Evolutionary conservation across 1,140 invertebrate species (phyloP), one percentile per base, ranked within the genome.

Genomic region (Drosophila neocordata): DNA sequence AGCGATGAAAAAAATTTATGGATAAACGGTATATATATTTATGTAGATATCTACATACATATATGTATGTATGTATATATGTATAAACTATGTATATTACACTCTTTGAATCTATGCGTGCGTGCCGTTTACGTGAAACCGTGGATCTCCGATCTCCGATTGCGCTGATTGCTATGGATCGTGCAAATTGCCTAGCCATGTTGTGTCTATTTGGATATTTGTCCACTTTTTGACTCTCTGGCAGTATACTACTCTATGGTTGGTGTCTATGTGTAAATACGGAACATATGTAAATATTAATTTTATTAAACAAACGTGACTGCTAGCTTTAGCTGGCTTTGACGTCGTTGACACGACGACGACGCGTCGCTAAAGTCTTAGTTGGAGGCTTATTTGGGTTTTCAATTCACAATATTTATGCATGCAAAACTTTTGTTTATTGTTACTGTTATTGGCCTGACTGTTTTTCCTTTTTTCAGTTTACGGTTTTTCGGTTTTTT

Each of bases 251-350:
- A 31, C 27, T 31, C 22, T 52, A 22, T 60, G 13, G 13, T 11
- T 52, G 57, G 44, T 53, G 38, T 60, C 37, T 76, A 48, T 70
- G 73, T 77, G 61, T 77, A 73, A 76, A 82, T 88, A 88, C 83
- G 83, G 83, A 88, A 81, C 82, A 87, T 87, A 87, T 88, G 83
- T 87, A 87, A 87, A 87, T 87, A 87, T 87, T 87, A 87, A 88
- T 87, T 87, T 87, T 87, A 87, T 88, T 87, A 83, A 87, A 69
- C 83, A 87, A 87, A 87, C 83, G 83, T 87, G 83, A 87, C 79
- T 75, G 60, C 58, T 62, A 85, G 76, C 76, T 77, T 55, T 62
- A 44, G n/a, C n/a, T 24, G 64, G 61, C 73, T 75, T 58, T 41
- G 66, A 38, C 13, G 22, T 69, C 65, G 68, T 79, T 68, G 65